Base-by-base conservation (phyloP, 1,140 invertebrate species). In the Carcinoscorpius rotundicauda region DNA sequence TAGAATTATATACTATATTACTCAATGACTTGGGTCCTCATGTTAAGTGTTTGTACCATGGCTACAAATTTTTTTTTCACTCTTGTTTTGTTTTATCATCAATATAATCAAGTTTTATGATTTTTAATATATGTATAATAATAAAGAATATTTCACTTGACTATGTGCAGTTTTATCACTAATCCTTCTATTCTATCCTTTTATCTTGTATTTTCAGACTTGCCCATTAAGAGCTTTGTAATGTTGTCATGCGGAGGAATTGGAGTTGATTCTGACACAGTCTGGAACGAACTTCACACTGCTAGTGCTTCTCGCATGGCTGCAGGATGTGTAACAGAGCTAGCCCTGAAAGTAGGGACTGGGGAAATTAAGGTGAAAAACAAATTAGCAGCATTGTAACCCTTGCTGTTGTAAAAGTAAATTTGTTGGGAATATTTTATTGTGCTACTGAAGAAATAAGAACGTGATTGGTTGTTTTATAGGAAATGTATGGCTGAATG, bases 241-340 rank as follows among this genome's bases (percentile, higher is more conserved):
- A 84, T 91, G 65, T 79, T 99, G 58, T 86, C 88, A 5, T 99
- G 97, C 81, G 95, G 95, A 60, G 97, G 96, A 9, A 85, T 99
- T 62, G 97, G 97, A 60, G 93, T 98, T 5, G 96, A 99, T 80
- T 89, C 91, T 9, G 94, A 97, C 76, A 99, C 97, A 6, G 95
- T 94, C 10, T 99, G 96, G 94, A 96, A 97, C 80, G 94, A 98
- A 74, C 78, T 91, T 58, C 91, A 95, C 75, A 99, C 97, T 29
- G 87, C 93, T 6, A 84, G 89, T 53, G 97, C 96, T 4, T 92
- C 94, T 9, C 82, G 93, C 67, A 91, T 96, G 85, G 95, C 96
- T 53, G 91, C 89, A 58, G 96, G 96, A 50, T 96, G 92, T 78
- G 90, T 97, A 55, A 84, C 96, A 55, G 96, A 99, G 78, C 79